Evolutionary conservation across 2,113 vertebrate species (phyloP).

Genomic region (Silurus asotus): DNA sequence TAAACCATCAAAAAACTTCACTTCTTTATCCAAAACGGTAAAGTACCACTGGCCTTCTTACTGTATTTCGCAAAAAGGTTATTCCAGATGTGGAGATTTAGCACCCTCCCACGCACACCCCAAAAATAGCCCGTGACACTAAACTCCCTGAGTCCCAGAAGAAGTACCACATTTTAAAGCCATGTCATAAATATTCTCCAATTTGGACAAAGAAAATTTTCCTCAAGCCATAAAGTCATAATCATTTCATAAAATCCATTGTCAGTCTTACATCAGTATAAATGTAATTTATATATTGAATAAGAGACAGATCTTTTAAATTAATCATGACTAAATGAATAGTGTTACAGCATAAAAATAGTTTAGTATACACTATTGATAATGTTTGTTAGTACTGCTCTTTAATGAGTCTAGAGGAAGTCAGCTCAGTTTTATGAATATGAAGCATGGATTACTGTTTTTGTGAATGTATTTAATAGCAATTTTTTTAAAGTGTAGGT

Average conservation of each 20-base stretch:
- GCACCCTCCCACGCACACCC: slow-evolving; percentile 39
- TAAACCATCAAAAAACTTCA: slow-evolving; percentile 59
- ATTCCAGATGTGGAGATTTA: slow-evolving; percentile 64
- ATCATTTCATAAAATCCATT: slow-evolving; percentile 47
- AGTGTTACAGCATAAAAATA: background rate
- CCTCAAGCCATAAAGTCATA: slow-evolving; percentile 63
- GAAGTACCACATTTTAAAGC: slow-evolving; percentile 50
- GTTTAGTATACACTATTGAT: slow-evolving; percentile 25
- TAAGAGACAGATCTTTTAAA: slow-evolving; percentile 42
- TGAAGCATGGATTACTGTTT: background rate
- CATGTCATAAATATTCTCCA: slow-evolving; percentile 61
- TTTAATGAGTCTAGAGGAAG: background rate
- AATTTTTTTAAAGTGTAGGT: background rate
- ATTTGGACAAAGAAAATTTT: slow-evolving; percentile 60
- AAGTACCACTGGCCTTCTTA: slow-evolving; percentile 58
- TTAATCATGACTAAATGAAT: slow-evolving; percentile 34
- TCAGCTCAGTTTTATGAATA: background rate
- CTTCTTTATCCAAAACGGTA: slow-evolving; percentile 59
- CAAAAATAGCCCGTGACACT: slow-evolving; percentile 29
- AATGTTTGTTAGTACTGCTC: background rate
- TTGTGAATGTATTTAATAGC: background rate
- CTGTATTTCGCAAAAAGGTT: slow-evolving; percentile 48
- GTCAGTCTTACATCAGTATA: slow-evolving; percentile 65
- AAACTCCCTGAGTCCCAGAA: slow-evolving; percentile 36
- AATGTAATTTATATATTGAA: slow-evolving; percentile 55